Conservation (phyloP, 2,113 vertebrate species). For the Pachyramphus minor region DNA sequence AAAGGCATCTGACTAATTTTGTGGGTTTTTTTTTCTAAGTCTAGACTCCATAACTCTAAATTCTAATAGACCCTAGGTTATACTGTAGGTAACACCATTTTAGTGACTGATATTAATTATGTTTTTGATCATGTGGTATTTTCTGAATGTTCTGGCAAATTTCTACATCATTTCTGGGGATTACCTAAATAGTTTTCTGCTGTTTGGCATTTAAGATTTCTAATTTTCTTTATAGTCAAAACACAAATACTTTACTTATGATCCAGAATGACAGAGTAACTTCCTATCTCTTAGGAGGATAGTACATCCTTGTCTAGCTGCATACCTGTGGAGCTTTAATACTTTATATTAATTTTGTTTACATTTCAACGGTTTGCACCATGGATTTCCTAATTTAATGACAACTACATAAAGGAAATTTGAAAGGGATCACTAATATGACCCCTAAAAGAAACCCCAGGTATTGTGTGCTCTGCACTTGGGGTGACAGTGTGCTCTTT, state of each 20-base stretch:
- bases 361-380: rapidly evolving
- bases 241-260: not conserved
- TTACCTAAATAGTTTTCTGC: not conserved
- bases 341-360: not conserved
- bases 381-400: not conserved
- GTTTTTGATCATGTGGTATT: not conserved
- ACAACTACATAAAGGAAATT: not conserved
- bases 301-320: not conserved
- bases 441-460: not conserved
- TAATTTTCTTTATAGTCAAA: not conserved
- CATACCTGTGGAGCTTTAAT: not conserved
- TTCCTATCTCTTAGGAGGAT: not conserved
- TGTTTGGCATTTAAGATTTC: not conserved
- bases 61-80: not conserved
- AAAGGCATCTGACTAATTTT: not conserved
- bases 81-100: not conserved
- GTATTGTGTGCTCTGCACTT: not conserved
- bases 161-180: not conserved
- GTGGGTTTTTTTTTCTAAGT: not conserved
- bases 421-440: not conserved
- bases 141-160: not conserved
- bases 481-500: not conserved
- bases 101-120: not conserved
- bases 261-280: not conserved
- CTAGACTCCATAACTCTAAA: not conserved